Conservation (phyloP, 2,113 vertebrate genomes). For the Coptodon bakossiorum region DNA sequence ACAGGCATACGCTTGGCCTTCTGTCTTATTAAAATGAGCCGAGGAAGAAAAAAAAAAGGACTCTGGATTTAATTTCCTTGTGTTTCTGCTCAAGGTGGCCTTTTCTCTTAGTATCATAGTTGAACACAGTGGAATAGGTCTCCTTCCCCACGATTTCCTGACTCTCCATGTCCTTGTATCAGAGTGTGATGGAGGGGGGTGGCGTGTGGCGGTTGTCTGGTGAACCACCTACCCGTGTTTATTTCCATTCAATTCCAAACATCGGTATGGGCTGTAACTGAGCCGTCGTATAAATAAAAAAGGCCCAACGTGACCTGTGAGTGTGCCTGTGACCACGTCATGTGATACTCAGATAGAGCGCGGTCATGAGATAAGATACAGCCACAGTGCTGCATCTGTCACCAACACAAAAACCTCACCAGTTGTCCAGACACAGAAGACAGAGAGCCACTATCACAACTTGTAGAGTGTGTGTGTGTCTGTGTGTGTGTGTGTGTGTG, state of each 20-base stretch:
- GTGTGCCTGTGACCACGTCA: not conserved
- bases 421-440: slow-evolving; percentile 5
- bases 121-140: not conserved
- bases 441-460: slow-evolving; percentile 25
- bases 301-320: not conserved
- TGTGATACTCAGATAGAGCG: slow-evolving; percentile 33
- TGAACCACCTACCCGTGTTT: slow-evolving; percentile 12
- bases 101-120: not conserved
- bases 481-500: not conserved
- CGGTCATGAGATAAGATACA: slow-evolving; percentile 5
- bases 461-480: not conserved
- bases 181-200: not conserved
- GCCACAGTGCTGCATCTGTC: slow-evolving; percentile 39
- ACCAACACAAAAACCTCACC: slow-evolving; percentile 48
- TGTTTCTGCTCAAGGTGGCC: not conserved
- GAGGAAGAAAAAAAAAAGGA: not conserved
- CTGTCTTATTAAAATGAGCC: slow-evolving; percentile 32
- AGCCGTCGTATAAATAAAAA: slow-evolving; percentile 5
- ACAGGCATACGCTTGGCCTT: slow-evolving; percentile 31
- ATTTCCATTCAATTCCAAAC: not conserved
- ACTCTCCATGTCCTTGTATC: not conserved
- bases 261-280: not conserved
- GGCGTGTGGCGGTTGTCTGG: not conserved
- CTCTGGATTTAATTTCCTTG: not conserved
- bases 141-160: not conserved